Percentiles rank a stretch among this genome's conserved stretches.
phyloP scores from a whole-genome alignment of 2,888 invertebrate species.

The Eristalinus aeneus region DNA sequence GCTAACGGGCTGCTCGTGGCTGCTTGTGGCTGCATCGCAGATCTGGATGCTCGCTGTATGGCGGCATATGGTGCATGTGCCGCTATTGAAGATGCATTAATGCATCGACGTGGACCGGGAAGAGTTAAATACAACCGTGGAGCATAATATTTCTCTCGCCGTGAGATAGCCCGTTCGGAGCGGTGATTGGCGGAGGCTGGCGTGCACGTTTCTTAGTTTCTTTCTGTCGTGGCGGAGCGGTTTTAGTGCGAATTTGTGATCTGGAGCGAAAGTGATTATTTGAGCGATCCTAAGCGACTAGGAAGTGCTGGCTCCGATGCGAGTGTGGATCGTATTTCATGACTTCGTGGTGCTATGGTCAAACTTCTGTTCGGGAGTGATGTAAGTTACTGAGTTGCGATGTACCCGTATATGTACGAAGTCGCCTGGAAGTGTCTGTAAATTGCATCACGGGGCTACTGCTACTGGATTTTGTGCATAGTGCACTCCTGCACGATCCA shows the following conservation, averaged over 20 bases:
- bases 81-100: conserved; percentile 65
- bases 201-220: conserved; percentile 22
- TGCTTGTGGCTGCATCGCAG: conserved; percentile 22
- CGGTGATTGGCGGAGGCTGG: conserved; percentile 21
- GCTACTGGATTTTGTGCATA: background rate
- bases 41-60: conserved; percentile 7
- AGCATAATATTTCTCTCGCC: conserved; percentile 64
- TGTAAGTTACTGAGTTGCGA: conserved; percentile 21
- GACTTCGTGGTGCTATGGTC: background rate
- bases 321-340: conserved; percentile 33
- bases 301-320: conserved; percentile 37
- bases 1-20: conserved; percentile 56
- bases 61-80: conserved; percentile 39
- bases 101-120: conserved; percentile 50
- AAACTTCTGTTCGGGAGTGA: conserved; percentile 16
- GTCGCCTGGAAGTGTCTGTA: background rate
- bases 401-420: background rate
- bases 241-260: conserved; percentile 61
- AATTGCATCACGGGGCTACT: background rate
- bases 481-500: background rate
- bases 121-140: conserved; percentile 57
- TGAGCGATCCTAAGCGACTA: conserved; percentile 43
- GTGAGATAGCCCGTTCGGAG: conserved; percentile 46
- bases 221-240: conserved; percentile 25
- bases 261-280: conserved; percentile 67